Evolutionary conservation across 2,888 invertebrate species (phyloP).

Genomic region (Pyrrhia umbra): DNA sequence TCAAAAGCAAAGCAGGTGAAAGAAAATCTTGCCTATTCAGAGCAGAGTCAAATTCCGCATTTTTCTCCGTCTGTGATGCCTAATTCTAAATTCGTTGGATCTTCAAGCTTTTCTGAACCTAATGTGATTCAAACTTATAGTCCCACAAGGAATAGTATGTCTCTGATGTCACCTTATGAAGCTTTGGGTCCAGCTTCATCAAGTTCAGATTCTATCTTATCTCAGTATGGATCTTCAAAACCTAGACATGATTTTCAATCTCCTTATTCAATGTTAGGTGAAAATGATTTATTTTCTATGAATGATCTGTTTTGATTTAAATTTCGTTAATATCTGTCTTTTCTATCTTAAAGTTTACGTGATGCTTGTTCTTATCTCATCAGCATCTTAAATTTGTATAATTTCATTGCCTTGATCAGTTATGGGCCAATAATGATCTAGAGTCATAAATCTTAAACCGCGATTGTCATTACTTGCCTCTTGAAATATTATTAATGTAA

Average conservation of each 20-base stretch:
- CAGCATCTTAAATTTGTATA: not conserved
- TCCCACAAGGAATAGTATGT: slow-evolving; percentile 63
- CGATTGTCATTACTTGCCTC: not conserved
- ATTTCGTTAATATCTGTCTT: not conserved
- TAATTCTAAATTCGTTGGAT: slow-evolving; percentile 60
- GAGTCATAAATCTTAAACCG: not conserved
- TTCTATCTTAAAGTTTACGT: not conserved
- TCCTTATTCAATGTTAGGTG: slow-evolving; percentile 50
- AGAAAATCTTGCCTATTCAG: slow-evolving; percentile 3
- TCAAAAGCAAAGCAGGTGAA: not conserved
- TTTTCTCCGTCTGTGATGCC: slow-evolving; percentile 41
- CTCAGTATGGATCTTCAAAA: slow-evolving; percentile 47
- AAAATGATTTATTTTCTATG: slow-evolving; percentile 52
- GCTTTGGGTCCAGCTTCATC: slow-evolving; percentile 65
- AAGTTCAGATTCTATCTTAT: slow-evolving; percentile 61
- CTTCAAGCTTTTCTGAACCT: slow-evolving; percentile 35
- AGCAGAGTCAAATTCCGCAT: not conserved
- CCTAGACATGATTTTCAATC: slow-evolving; percentile 73
- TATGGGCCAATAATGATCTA: not conserved
- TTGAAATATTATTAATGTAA: not conserved
- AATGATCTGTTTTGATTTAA: slow-evolving; percentile 53
- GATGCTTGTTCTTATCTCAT: not conserved
- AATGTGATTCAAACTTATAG: slow-evolving; percentile 27
- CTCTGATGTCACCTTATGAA: slow-evolving; percentile 77
- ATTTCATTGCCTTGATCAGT: not conserved